These are phyloP conservation scores for Alentia gelatinosa DNA, from an alignment of 2,888 invertebrate species.

Conservation along the genomic window DNA sequence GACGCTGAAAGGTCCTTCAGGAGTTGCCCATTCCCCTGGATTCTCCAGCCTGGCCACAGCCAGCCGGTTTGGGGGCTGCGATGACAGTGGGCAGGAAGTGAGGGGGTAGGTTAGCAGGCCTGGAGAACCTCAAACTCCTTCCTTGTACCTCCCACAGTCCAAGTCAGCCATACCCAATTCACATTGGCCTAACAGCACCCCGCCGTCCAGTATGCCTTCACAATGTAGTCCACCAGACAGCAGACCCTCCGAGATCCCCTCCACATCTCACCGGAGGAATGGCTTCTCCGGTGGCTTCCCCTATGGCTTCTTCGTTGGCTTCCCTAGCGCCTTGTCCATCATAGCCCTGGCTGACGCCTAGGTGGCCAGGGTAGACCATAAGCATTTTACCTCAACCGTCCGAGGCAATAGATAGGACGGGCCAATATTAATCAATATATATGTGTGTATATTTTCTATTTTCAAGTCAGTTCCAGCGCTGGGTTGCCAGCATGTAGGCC, in stretches of 20 bases:
- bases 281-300: neutral
- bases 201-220: neutral
- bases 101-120: neutral
- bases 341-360: neutral
- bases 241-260: neutral
- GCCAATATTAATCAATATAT: too few species aligned
- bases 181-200: neutral
- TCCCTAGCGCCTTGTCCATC: constrained; percentile 8
- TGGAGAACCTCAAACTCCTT: constrained; percentile 31
- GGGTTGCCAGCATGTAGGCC: too few species aligned
- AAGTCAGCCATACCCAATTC: neutral
- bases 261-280: neutral
- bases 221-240: neutral
- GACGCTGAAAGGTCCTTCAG: constrained; percentile 15
- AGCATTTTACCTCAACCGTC: too few species aligned
- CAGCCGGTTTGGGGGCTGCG: neutral
- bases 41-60: neutral
- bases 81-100: constrained; percentile 46
- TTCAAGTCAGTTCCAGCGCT: too few species aligned
- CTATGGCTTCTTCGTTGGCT: neutral
- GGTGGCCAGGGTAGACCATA: too few species aligned
- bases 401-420: too few species aligned
- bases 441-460: too few species aligned
- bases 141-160: neutral
- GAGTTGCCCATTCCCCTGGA: neutral